A percentile compares a stretch with the other conserved stretches of the same genome.
Conservation (phyloP, 2,113 vertebrate species). For the Pomatostomus ruficeps region DNA sequence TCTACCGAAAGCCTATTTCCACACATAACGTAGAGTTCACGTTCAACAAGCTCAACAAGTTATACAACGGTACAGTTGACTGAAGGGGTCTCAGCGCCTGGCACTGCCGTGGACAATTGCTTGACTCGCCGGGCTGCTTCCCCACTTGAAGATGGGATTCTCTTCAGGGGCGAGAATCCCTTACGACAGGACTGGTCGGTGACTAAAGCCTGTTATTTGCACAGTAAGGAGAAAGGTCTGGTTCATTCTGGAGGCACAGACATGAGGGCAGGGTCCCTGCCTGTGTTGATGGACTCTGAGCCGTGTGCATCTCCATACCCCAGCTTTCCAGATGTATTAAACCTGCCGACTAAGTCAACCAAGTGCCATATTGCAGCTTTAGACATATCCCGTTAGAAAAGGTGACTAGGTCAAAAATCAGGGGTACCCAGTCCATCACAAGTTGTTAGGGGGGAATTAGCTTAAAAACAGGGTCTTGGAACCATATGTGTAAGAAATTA, state of each 20-base stretch:
- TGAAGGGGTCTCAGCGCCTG: conserved; percentile 63
- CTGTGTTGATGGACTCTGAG: conserved; percentile 1
- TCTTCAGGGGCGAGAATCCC: conserved; percentile 24
- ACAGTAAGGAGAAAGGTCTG: conserved; percentile 34
- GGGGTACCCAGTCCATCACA: background rate
- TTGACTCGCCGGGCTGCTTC: conserved; percentile 24
- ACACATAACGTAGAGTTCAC: conserved; percentile 83
- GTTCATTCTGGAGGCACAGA: conserved; percentile 7
- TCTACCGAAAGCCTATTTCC: conserved; percentile 90
- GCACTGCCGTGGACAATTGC: conserved; percentile 26
- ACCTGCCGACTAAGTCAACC: conserved; percentile 47
- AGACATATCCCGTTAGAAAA: conserved; percentile 27
- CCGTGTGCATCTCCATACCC: background rate
- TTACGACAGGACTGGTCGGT: background rate
- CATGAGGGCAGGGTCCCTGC: background rate
- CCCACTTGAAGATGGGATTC: conserved; percentile 31
- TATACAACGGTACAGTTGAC: conserved; percentile 88
- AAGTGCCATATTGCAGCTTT: conserved; percentile 60
- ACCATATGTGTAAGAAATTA: conserved; percentile 13
- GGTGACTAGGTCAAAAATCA: conserved; percentile 17
- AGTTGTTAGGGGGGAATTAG: conserved; percentile 31
- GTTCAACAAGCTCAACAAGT: conserved; percentile 85
- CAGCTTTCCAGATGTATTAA: conserved; percentile 22
- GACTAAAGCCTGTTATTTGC: conserved; percentile 30
- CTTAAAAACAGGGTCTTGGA: conserved; percentile 19